phyloP scores from a whole-genome alignment of 1,140 invertebrate species.

The Drosophila bocki region DNA sequence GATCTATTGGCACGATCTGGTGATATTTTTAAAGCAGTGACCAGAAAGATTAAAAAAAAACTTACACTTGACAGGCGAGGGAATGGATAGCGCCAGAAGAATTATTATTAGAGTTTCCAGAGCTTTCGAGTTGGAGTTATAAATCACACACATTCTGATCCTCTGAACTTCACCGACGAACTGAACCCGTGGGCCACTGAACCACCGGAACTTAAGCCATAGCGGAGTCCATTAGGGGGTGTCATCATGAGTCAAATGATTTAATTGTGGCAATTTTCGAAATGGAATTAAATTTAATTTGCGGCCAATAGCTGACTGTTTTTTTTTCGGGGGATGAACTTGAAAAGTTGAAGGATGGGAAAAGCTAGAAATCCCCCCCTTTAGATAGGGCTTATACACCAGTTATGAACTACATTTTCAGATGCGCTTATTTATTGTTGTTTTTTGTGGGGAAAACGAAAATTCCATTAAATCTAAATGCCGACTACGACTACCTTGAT shows the following conservation, averaged over 20 bases:
- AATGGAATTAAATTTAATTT: conserved; percentile 63
- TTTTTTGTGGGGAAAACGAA: conserved; percentile 36
- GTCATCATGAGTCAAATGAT: conserved; percentile 30
- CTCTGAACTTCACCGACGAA: conserved; percentile 29
- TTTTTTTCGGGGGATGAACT: conserved; percentile 58
- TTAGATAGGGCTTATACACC: background rate
- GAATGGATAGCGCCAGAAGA: background rate
- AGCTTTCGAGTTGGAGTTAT: background rate
- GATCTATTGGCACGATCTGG: conserved; percentile 45
- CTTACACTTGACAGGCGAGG: conserved; percentile 20
- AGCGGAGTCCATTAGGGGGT: conserved; percentile 7
- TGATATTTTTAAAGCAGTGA: conserved; percentile 18
- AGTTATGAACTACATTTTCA: conserved; percentile 15
- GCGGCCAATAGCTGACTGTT: background rate
- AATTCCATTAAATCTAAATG: conserved; percentile 78
- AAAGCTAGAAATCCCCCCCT: conserved; percentile 21
- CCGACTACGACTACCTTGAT: conserved; percentile 82
- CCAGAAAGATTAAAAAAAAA: background rate
- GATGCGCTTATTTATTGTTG: conserved; percentile 77
- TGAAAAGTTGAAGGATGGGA: conserved; percentile 63
- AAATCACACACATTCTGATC: conserved; percentile 28
- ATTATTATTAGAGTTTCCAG: background rate
- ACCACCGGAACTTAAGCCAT: conserved; percentile 46
- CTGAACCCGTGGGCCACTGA: conserved; percentile 47
- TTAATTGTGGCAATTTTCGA: conserved; percentile 73